These are phyloP conservation scores for Typhlomys cinereus DNA, from an alignment of 2,113 vertebrate species.

Conservation along the genomic window DNA sequence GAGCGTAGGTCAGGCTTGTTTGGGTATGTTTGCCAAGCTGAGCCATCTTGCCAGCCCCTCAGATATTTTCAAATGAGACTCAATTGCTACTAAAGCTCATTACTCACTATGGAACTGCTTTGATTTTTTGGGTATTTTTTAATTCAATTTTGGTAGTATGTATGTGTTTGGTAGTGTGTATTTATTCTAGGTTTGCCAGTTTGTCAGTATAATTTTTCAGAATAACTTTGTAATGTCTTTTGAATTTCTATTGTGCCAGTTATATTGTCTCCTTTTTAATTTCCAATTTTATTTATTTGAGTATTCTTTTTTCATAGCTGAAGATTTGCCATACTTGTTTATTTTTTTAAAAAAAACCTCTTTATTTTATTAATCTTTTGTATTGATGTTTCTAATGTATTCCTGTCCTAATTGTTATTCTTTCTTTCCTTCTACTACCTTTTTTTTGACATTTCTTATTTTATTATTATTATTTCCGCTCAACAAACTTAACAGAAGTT, in stretches of 20 bases:
- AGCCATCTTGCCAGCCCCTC: too few species aligned
- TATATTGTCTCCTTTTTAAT: not conserved
- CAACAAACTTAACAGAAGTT: too few species aligned
- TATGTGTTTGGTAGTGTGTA: not conserved
- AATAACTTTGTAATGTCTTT: too few species aligned
- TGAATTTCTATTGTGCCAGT: not conserved
- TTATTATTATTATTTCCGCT: too few species aligned
- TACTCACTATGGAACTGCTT: not conserved
- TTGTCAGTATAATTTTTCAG: not conserved
- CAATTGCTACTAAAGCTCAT: not conserved
- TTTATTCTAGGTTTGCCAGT: not conserved
- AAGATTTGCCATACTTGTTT: not conserved
- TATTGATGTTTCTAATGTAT: not conserved
- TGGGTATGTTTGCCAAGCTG: too few species aligned
- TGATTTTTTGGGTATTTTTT: not conserved
- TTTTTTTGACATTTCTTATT: too few species aligned
- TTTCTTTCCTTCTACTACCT: not conserved
- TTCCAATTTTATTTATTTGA: not conserved
- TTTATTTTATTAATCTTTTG: not conserved
- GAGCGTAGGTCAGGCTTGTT: too few species aligned
- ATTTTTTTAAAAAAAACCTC: not conserved
- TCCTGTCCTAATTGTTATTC: not conserved
- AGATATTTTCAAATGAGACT: too few species aligned
- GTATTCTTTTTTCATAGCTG: not conserved
- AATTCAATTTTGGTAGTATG: not conserved